Conservation (phyloP, 2,888 invertebrate species). For the Torymus aiolomorphi region DNA sequence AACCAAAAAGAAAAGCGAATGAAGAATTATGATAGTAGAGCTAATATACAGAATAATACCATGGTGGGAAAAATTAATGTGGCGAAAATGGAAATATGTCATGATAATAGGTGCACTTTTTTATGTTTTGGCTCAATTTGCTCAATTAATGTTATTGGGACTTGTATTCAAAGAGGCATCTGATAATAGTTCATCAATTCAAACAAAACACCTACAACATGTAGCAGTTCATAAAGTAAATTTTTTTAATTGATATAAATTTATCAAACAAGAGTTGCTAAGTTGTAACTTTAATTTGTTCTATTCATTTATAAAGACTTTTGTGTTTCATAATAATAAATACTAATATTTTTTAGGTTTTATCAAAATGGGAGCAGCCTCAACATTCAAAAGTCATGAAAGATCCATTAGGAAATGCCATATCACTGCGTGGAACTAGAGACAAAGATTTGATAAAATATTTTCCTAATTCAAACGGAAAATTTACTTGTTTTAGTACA, state of each 20-base stretch:
- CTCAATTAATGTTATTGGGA: conserved; percentile 72
- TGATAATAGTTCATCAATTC: no score
- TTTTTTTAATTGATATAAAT: not conserved
- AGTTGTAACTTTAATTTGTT: not conserved
- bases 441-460: conserved; percentile 75
- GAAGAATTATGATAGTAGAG: conserved; percentile 57
- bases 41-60: conserved; percentile 47
- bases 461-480: conserved; percentile 74
- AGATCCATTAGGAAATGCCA: conserved; percentile 60
- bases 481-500: conserved; percentile 76
- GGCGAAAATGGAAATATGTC: conserved; percentile 74
- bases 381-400: conserved; percentile 63
- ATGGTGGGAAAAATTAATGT: conserved; percentile 60
- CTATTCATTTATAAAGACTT: not conserved
- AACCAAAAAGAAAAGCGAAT: conserved; percentile 30
- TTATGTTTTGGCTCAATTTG: conserved; percentile 73
- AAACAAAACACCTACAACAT: conserved; percentile 29
- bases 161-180: conserved; percentile 48
- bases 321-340: not conserved
- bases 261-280: not conserved
- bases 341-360: conserved; percentile 28
- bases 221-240: conserved; percentile 45
- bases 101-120: conserved; percentile 73
- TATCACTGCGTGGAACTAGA: conserved; percentile 73
- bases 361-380: conserved; percentile 62